Conservation (phyloP, 1,140 invertebrate species). For the Globodera rostochiensis region DNA sequence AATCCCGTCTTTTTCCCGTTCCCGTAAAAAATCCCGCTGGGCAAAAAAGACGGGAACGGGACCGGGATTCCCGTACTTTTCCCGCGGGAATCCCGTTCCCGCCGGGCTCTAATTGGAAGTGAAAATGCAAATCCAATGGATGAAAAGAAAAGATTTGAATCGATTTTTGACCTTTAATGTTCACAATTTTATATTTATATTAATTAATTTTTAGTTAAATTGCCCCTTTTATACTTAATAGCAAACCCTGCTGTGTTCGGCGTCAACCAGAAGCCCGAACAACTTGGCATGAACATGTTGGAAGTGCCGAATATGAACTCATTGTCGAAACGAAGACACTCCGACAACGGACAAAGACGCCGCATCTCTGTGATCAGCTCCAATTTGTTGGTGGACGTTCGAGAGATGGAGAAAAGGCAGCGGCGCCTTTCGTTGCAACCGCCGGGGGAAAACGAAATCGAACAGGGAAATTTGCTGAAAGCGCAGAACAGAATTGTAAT, state of each 20-base stretch:
- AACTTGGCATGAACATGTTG: constrained; percentile 3
- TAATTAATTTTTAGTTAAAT: background rate
- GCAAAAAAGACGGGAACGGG: no score
- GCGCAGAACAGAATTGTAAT: constrained; percentile 44
- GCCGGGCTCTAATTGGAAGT: no score
- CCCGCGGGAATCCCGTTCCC: no score
- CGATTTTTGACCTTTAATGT: no score
- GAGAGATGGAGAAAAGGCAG: background rate
- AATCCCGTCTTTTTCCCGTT: no score
- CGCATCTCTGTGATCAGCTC: background rate
- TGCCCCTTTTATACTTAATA: background rate
- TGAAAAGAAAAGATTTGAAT: no score
- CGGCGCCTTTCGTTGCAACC: constrained; percentile 16
- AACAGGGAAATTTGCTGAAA: background rate
- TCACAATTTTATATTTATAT: no score
- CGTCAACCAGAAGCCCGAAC: no score
- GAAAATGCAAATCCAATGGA: background rate
- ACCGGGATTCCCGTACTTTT: no score
- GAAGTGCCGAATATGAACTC: constrained; percentile 45
- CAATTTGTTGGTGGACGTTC: background rate
- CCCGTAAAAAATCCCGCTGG: no score
- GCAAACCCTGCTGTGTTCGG: background rate
- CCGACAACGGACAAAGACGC: constrained; percentile 3
- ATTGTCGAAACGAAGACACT: constrained; percentile 24
- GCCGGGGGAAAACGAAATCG: background rate